Base-by-base conservation (phyloP, 2,797 vertebrate species). In the Coccyzus lansbergi region DNA sequence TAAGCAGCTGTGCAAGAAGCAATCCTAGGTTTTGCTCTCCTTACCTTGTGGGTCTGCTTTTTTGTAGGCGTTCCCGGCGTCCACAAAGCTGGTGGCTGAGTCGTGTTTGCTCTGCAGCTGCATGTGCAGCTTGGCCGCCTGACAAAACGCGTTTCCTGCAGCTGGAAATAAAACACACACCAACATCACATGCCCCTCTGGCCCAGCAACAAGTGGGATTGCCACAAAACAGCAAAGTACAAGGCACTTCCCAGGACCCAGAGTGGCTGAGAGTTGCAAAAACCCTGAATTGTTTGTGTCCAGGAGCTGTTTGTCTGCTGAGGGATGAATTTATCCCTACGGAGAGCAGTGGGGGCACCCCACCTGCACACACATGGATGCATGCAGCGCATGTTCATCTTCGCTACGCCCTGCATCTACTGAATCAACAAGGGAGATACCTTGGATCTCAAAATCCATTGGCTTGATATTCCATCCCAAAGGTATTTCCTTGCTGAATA, bases 31-130 rank as follows among this genome's bases (percentile, higher is more conserved):
- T 26, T 53, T 7, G 0, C 28, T 7, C 9, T 11, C 70, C 98
- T 98, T 96, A 99, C 99, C 99, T 93, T 99, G 99, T 0, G 99
- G 99, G 94, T 99, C 99, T 1, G 99, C 98, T 94, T 99, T 99
- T 96, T 99, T 99, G 97, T 98, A 99, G 59, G 99, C 99, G 3
- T 99, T 99, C 15, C 99, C 99, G 0, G 99, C 99, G 4, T 99
- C 99, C 68, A 99, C 99, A 14, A 99, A 99, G 97, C 99, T 99
- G 95, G 99, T 99, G 83, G 99, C 99, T 0, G 98, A 98, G 97
- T 99, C 99, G 3, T 99, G 99, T 90, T 99, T 99, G 98, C 99
- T 99, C 98, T 99, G 99, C 79, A 99, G 98, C 96, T 99, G 99
- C 99, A 99, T 98, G 83, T 99, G 99, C 83, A 99, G 98, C 83